phyloP scores from a whole-genome alignment of 92 coral and sea anemone species.

The Phymanthus crucifer region DNA sequence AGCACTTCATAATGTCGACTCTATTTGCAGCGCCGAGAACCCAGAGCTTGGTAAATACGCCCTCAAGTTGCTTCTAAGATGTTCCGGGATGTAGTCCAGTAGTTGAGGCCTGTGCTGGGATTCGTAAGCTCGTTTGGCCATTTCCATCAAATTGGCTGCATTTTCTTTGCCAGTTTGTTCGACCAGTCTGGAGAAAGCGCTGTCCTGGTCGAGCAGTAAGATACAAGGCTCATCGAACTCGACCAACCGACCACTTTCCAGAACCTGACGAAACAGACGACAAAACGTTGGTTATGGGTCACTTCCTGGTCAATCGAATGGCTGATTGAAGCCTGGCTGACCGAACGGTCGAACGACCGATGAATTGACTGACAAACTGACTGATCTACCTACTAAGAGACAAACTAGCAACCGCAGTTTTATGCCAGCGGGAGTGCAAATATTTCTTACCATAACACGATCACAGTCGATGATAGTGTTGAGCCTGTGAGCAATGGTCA shows the following conservation, averaged over 20 bases:
- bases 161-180: conserved; percentile 74
- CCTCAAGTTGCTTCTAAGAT: conserved; percentile 38
- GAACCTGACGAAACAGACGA: conserved; percentile 52
- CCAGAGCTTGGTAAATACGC: conserved; percentile 63
- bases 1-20: conserved; percentile 36
- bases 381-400: neutral
- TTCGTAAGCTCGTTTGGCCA: conserved; percentile 66
- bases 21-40: conserved; percentile 66
- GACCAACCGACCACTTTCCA: conserved; percentile 78
- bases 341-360: too few species aligned
- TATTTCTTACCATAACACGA: conserved; percentile 18
- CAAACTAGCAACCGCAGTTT: neutral
- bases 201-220: conserved; percentile 64
- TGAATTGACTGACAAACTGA: too few species aligned
- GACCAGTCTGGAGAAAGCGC: conserved; percentile 77
- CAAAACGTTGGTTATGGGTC: neutral
- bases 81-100: conserved; percentile 54
- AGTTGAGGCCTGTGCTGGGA: conserved; percentile 50
- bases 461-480: conserved; percentile 31
- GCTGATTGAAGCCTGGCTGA: too few species aligned
- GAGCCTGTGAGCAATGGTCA: conserved; percentile 30
- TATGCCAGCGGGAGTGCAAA: too few species aligned
- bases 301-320: too few species aligned
- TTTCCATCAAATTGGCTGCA: conserved; percentile 57
- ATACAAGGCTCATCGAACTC: conserved; percentile 94